Percentiles rank a stretch among this genome's conserved stretches.
phyloP scores from a whole-genome alignment of 2,797 vertebrate species.

The Steatocranus sp. region DNA sequence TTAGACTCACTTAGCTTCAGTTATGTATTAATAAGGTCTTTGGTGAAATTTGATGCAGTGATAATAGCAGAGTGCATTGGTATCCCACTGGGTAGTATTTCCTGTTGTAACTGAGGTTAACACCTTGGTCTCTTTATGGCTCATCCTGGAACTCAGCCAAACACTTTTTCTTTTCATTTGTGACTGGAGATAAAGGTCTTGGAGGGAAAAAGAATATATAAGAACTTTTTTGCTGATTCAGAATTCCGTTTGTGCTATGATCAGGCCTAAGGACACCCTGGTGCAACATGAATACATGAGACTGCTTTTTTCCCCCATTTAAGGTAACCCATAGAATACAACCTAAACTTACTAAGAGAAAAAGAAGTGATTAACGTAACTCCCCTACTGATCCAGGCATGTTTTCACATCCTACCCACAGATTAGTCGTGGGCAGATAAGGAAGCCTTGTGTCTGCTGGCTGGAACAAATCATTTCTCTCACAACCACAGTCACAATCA shows the following conservation, averaged over 20 bases:
- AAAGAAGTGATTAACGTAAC: neutral
- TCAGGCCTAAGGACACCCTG: neutral
- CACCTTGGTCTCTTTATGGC: neutral
- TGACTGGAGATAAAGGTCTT: neutral
- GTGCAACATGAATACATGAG: neutral
- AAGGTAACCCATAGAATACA: neutral
- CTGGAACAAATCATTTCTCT: neutral
- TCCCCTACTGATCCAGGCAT: neutral
- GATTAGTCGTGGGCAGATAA: neutral
- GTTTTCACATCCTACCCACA: neutral
- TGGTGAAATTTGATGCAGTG: neutral
- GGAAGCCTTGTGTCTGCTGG: neutral
- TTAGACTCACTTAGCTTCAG: neutral
- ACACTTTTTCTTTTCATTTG: neutral
- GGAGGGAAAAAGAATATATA: neutral
- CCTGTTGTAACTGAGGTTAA: neutral
- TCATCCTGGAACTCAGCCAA: neutral
- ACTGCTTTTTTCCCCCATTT: no score
- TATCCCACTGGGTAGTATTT: neutral
- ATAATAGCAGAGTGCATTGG: neutral
- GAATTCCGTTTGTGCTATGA: neutral
- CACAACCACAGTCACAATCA: neutral
- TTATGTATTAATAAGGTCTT: neutral
- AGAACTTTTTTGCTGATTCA: neutral
- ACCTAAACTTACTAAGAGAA: neutral